Base-by-base conservation (phyloP, 1,140 invertebrate species). In the Eupeodes corollae region DNA sequence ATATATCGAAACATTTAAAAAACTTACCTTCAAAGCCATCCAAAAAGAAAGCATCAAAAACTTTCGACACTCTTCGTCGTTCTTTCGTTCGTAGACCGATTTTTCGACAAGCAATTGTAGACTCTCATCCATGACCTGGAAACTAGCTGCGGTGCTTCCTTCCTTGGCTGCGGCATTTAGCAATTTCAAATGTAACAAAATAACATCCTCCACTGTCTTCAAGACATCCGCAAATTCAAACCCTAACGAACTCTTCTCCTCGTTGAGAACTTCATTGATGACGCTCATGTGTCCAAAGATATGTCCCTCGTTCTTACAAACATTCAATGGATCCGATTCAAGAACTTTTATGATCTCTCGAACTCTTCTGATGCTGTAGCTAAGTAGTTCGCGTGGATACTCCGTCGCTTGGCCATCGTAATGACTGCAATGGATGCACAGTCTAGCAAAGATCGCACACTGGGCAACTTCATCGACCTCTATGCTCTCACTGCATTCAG, bases 1-100 rank as follows among this genome's bases (percentile, higher is more conserved):
- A 33, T 21, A 42, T 15, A 39, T n/a, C n/a, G n/a, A n/a, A n/a
- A n/a, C n/a, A n/a, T n/a, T n/a, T n/a, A 52, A 34, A 40, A 40
- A 2, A 58, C 48, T 52, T 69, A 84, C 83, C 76, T 86, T 88
- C 14, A 88, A 71, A 53, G 82, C 87, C 51, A 84, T 71, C 86
- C 85, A 88, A 54, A 87, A 86, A 58, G 54, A 88, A 75, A 52
- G 82, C 56, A 69, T 83, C 75, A 70, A 83, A 76, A 48, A 83
- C 72, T 46, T 77, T 70, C 46, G 77, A 77, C 50, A 83, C 56
- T 57, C 68, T 66, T 49, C 68, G 49, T 39, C 56, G 47, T 49
- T 71, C 0, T 46, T 15, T 18, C 60, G 47, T 31, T 47, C 42
- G 15, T 59, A 58, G 5, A 48, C 53, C 44, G 73, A 75, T 42